Percentiles rank a stretch among this genome's conserved stretches.
phyloP scores from a whole-genome alignment of 92 coral and sea anemone genomes.

The Heteractis magnifica region DNA sequence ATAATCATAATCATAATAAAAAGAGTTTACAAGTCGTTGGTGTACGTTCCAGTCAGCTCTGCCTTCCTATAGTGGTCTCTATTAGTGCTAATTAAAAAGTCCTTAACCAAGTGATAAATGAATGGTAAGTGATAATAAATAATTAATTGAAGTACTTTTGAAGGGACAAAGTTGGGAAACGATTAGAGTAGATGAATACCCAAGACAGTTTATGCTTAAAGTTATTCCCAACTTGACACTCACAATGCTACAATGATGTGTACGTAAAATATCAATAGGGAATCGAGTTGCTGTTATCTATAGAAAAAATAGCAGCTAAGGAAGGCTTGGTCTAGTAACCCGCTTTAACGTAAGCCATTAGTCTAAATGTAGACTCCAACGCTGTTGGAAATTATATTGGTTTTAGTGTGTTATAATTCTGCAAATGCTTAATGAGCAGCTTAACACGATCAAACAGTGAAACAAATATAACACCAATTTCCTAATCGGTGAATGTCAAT shows the following conservation, averaged over 20 bases:
- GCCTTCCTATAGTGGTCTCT: neutral
- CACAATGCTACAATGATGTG: conserved; percentile 1
- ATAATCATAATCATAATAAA: conserved; percentile 10
- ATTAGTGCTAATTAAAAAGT: neutral
- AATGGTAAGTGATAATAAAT: neutral
- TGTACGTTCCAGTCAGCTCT: neutral
- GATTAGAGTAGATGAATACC: too few species aligned
- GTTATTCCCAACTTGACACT: neutral
- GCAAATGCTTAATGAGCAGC: neutral
- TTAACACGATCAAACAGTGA: neutral
- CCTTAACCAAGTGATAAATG: neutral
- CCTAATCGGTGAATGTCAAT: neutral
- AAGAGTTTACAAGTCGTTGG: conserved; percentile 8
- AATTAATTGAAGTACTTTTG: neutral
- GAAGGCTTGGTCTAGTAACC: too few species aligned
- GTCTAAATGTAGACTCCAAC: neutral
- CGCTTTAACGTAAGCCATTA: too few species aligned
- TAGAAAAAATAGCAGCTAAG: neutral
- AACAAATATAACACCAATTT: neutral
- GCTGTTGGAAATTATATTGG: neutral
- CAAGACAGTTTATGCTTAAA: neutral
- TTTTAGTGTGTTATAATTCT: neutral
- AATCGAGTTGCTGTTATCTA: neutral
- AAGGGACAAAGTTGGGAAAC: neutral
- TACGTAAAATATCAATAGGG: neutral